Base-by-base conservation (phyloP, 2,113 vertebrate species). In the Oncorhynchus mykiss region DNA sequence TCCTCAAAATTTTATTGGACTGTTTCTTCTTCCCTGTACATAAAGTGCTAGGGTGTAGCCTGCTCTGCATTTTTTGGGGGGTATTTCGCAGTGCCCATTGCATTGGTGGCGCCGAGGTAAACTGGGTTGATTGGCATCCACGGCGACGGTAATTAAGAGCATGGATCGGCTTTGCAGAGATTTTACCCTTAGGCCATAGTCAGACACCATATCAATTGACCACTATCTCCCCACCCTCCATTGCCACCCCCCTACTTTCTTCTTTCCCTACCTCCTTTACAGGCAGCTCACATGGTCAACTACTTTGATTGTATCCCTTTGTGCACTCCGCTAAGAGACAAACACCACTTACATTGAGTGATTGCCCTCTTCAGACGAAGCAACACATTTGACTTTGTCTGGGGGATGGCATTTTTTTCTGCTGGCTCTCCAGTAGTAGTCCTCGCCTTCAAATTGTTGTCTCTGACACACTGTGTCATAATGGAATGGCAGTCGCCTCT, bases 1-100 rank as follows among this genome's bases (percentile, higher is more conserved):
- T 75, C 77, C 82, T 87, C 84, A 84, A 89, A 84, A 87, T 80
- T 82, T 54, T 14, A 67, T 4, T 0, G 11, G 77, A 80, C 81
- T 2, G 29, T 11, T 70, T 27, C 16, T 54, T 54, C n/a, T 13
- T 49, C 70, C 64, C 78, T 34, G 24, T 78, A 78, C 76, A 7
- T 74, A 54, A 68, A 5, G 9, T 72, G 72, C 59, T 34, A 6
- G n/a, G 13, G 16, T 67, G 57, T 60, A 20, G 57, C n/a, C 18
- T 5, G n/a, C 57, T 45, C 34, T 39, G 49, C 4, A 3, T 51
- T 51, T 51, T 51, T 16, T 4, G 5, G 31, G 13, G 65, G 25
- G 7, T 22, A 18, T 73, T 78, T 84, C 76, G 79, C 73, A 66
- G 73, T 82, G 72, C 79, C 73, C 71, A n/a, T 66, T 20, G 78